Base-by-base conservation (phyloP, 2,113 vertebrate species). In the Pedionomus torquatus region DNA sequence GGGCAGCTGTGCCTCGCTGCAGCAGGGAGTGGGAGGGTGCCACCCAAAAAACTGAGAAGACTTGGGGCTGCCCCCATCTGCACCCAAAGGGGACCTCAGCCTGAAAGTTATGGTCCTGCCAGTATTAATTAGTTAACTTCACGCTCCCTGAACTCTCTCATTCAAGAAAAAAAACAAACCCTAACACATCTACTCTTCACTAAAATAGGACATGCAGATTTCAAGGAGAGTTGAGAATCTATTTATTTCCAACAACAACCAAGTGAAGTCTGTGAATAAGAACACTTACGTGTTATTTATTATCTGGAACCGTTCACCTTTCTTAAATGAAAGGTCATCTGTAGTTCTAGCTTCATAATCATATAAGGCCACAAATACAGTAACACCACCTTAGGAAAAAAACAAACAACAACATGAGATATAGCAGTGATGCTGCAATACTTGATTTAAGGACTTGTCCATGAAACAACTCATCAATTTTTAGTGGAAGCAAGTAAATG, bases 281-380 rank as follows among this genome's bases (percentile, higher is more conserved):
- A 95, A 96, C 63, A 98, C 99, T 98, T 98, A 99, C 99, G 99
- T 99, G 89, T 99, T 99, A 97, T 99, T 99, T 98, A 99, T 99
- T 97, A 99, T 99, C 98, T 99, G 99, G 98, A 99, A 99, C 93
- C 99, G 98, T 98, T 99, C 99, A 51, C 99, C 99, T 95, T 99
- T 99, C 97, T 99, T 99, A 97, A 99, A 99, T 35, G 99, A 99
- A 86, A 99, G 99, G 94, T 99, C 99, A 95, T 99, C 99, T 84
- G 99, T 99, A 82, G 99, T 99, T 98, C 99, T 98, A 95, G 99
- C 99, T 99, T 99, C 99, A 94, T 99, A 99, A 98, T 99, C 99
- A 57, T 99, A 99, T 97, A 99, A 99, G 98, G 99, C 99, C 98
- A 99, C 99, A 97, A 99, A 99, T 98, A 99, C 98, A 49, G 99